These are phyloP conservation scores for Orientallactaga sibirica DNA, from an alignment of 2,797 vertebrate genomes.

Conservation along the genomic window DNA sequence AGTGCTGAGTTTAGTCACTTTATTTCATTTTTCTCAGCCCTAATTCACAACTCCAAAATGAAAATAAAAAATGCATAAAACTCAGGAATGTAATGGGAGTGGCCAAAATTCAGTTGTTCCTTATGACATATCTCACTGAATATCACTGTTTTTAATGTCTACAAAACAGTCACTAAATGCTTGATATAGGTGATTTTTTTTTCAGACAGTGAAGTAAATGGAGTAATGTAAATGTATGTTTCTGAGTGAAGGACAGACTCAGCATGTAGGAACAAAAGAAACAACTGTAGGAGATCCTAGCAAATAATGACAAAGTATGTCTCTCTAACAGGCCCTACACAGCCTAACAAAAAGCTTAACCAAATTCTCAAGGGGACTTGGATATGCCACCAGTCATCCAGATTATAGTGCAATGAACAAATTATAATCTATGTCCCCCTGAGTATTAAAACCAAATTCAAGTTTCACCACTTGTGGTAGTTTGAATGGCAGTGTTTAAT, in stretches of 20 bases:
- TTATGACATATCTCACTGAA: not conserved
- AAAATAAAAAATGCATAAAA: conserved; percentile 22
- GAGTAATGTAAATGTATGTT: not conserved
- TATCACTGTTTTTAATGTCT: not conserved
- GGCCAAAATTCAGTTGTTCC: not conserved
- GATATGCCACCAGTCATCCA: not conserved
- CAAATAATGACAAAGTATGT: not conserved
- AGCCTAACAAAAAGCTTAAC: not conserved
- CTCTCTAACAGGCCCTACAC: not conserved
- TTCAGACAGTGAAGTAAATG: not conserved
- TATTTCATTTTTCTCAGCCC: not conserved
- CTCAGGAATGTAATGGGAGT: not conserved
- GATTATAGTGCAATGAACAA: not conserved
- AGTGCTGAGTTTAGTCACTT: not conserved
- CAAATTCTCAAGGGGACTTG: not conserved
- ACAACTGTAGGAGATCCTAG: not conserved
- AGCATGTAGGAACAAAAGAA: not conserved
- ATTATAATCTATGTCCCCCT: not conserved
- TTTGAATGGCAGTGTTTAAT: too few species aligned
- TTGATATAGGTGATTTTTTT: not conserved
- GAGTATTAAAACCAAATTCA: not conserved
- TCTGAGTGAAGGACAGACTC: not conserved
- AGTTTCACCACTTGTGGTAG: not conserved
- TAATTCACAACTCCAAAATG: not conserved
- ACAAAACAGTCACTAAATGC: not conserved